phyloP scores from a whole-genome alignment of 2,888 invertebrate species.

The Metellina segmentata region DNA sequence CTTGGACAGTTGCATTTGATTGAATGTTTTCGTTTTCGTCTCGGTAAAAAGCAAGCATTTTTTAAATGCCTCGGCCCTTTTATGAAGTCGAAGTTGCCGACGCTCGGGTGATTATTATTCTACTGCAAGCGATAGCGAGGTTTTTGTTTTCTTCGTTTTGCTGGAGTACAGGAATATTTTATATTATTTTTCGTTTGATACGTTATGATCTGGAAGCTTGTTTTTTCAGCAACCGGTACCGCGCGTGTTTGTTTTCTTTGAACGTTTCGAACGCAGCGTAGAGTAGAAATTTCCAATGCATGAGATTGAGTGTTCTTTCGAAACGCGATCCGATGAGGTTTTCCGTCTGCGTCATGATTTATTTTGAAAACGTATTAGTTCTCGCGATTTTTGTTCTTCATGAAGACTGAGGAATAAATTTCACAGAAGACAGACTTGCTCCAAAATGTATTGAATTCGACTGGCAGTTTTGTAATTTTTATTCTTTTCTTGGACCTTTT shows the following conservation, averaged over 20 bases:
- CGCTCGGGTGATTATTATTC: not conserved
- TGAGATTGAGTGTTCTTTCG: too few species aligned
- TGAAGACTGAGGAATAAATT: too few species aligned
- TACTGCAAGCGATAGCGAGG: not conserved
- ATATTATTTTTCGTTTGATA: not conserved
- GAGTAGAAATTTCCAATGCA: too few species aligned
- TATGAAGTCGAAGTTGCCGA: not conserved
- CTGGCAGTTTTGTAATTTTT: too few species aligned
- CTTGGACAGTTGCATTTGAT: not conserved
- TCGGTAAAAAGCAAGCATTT: not conserved
- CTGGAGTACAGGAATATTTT: not conserved
- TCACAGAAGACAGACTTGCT: too few species aligned
- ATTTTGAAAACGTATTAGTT: too few species aligned
- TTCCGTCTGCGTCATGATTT: too few species aligned
- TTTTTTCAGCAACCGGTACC: not conserved
- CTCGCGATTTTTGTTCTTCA: too few species aligned
- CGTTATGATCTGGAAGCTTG: not conserved
- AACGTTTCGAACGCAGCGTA: too few species aligned
- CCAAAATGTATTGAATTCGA: too few species aligned
- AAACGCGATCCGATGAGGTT: too few species aligned
- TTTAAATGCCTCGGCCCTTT: not conserved
- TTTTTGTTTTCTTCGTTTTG: not conserved
- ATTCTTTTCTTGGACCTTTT: too few species aligned
- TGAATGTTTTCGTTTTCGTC: slow-evolving; percentile 1
- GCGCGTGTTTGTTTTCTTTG: not conserved